Conservation (phyloP, 2,888 invertebrate species). For the Nephrocerus scutellatus region DNA sequence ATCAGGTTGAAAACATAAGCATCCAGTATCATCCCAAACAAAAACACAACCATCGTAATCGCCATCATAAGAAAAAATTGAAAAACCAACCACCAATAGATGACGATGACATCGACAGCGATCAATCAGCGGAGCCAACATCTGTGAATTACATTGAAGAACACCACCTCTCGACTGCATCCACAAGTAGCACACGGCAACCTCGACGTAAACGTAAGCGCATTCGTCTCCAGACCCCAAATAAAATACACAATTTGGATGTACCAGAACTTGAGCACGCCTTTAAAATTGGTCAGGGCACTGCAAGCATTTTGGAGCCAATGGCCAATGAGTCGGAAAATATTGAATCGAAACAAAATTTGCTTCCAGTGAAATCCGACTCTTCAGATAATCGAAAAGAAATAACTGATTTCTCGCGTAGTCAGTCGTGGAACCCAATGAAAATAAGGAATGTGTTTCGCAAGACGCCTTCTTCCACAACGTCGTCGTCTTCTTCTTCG, state of each 20-base stretch:
- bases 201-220: conserved; percentile 28
- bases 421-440: conserved; percentile 39
- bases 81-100: too few relatives aligned
- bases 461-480: conserved; percentile 6
- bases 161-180: too few relatives aligned
- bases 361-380: conserved; percentile 6
- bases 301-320: too few relatives aligned
- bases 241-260: conserved; percentile 37
- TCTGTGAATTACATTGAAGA: too few relatives aligned
- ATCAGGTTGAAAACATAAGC: too few relatives aligned
- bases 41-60: too few relatives aligned
- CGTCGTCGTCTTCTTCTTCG: conserved; percentile 13
- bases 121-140: too few relatives aligned
- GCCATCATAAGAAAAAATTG: too few relatives aligned
- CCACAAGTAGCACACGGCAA: conserved; percentile 9
- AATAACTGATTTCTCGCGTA: conserved; percentile 19
- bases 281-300: conserved; percentile 35
- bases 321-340: conserved; percentile 31
- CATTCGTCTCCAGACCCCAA: conserved; percentile 26
- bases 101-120: too few relatives aligned
- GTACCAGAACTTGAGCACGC: conserved; percentile 41
- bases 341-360: conserved; percentile 25
- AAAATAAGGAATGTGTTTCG: conserved; percentile 29
- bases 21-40: too few relatives aligned
- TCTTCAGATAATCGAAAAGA: not conserved